Evolutionary conservation across 2,888 invertebrate species (phyloP).

Genomic region (Scaeva pyrastri): DNA sequence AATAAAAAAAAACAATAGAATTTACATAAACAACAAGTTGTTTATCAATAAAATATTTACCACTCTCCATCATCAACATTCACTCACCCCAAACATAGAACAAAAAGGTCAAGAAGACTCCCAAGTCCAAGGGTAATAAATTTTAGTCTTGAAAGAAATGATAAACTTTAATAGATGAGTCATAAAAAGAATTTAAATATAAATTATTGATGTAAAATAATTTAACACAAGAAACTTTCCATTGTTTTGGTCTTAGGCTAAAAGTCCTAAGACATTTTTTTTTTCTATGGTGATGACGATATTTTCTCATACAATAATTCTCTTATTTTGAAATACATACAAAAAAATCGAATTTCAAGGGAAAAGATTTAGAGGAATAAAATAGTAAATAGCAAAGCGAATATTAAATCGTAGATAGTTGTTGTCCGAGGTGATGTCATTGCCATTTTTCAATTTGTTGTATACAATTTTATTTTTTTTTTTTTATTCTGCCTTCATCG

Average conservation of each 20-base stretch:
- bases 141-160: neutral
- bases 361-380: neutral
- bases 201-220: neutral
- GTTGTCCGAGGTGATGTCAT: slow-evolving; percentile 53
- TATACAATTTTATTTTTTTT: neutral
- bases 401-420: neutral
- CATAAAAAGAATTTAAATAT: neutral
- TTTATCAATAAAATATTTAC: too few species aligned
- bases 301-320: too few species aligned
- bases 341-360: neutral
- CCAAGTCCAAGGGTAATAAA: neutral
- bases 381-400: neutral
- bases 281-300: neutral
- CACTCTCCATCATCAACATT: too few species aligned
- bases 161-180: neutral
- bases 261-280: neutral
- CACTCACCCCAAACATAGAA: too few species aligned
- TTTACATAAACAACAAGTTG: too few species aligned
- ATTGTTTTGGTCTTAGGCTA: neutral
- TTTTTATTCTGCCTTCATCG: slow-evolving; percentile 34
- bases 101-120: too few species aligned
- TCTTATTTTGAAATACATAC: slow-evolving; percentile 1
- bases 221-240: neutral
- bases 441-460: slow-evolving; percentile 57
- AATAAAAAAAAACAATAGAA: too few species aligned